These are phyloP conservation scores for Abrostola triplasia DNA, from an alignment of 2,888 invertebrate species.

Conservation along the genomic window DNA sequence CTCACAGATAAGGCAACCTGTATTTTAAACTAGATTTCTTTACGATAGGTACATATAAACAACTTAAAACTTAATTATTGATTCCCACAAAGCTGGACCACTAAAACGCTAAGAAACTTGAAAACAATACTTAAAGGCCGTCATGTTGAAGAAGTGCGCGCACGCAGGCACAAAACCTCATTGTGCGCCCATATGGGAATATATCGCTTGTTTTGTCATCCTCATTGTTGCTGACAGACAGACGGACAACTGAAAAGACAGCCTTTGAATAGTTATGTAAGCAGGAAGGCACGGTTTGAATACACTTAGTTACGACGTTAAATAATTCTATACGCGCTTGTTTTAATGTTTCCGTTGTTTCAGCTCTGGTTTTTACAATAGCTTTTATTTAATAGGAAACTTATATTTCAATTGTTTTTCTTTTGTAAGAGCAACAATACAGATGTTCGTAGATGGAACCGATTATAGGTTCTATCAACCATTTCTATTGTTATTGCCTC, in stretches of 20 bases:
- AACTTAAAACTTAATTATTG: constrained; percentile 35
- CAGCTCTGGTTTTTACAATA: constrained; percentile 1
- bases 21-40: constrained; percentile 3
- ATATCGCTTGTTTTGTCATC: constrained; percentile 86
- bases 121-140: constrained; percentile 73
- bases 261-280: constrained; percentile 83
- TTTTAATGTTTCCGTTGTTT: constrained; percentile 45
- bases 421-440: too few relatives aligned
- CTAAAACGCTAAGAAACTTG: constrained; percentile 60
- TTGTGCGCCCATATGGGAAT: constrained; percentile 86
- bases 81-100: constrained; percentile 43
- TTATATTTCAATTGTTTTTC: neutral
- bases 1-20: constrained; percentile 1
- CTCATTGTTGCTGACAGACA: constrained; percentile 83
- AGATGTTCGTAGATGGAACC: too few relatives aligned
- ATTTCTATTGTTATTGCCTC: too few relatives aligned
- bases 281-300: constrained; percentile 64
- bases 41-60: constrained; percentile 25
- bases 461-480: too few relatives aligned
- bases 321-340: constrained; percentile 51
- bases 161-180: constrained; percentile 74
- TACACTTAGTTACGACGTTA: constrained; percentile 59
- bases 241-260: constrained; percentile 87
- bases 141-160: constrained; percentile 68
- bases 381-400: constrained; percentile 4